A percentile compares a stretch with the other conserved stretches of the same genome.
These are phyloP conservation scores for Coremacera marginata DNA, from an alignment of 2,888 invertebrate genomes.

Conservation along the genomic window DNA sequence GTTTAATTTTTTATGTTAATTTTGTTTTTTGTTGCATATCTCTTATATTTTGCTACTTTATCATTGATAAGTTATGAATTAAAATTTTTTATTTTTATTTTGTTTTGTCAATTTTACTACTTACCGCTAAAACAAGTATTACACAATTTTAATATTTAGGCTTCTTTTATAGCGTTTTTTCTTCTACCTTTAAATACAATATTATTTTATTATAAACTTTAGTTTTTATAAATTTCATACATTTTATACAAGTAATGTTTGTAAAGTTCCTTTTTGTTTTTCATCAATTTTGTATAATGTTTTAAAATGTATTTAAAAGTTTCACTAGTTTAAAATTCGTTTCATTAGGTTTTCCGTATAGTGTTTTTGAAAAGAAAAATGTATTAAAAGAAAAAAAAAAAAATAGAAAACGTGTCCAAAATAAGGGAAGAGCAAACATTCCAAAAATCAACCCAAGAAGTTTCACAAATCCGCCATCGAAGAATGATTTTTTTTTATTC, in stretches of 20 bases:
- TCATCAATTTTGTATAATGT: constrained; percentile 40
- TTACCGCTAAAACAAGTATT: constrained; percentile 55
- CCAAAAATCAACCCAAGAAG: background rate
- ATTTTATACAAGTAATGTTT: constrained; percentile 38
- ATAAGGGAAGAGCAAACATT: background rate
- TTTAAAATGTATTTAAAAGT: constrained; percentile 54
- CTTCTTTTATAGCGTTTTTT: constrained; percentile 27
- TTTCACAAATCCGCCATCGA: background rate
- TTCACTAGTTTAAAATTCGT: constrained; percentile 69
- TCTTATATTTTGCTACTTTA: constrained; percentile 7
- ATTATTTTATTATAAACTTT: constrained; percentile 27
- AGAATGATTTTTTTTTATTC: too few species aligned
- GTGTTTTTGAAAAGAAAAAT: constrained; percentile 23
- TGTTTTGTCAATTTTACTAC: constrained; percentile 52
- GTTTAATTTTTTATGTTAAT: constrained; percentile 27
- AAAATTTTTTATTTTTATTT: constrained; percentile 27
- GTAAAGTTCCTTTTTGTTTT: constrained; percentile 33
- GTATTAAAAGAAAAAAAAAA: constrained; percentile 24
- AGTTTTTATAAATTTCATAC: constrained; percentile 40
- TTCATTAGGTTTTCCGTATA: constrained; percentile 59
- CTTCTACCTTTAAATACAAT: constrained; percentile 31
- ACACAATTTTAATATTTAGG: constrained; percentile 45
- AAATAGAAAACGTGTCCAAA: background rate
- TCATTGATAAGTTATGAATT: background rate
- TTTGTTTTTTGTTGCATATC: constrained; percentile 29